Evolutionary conservation across 2,888 invertebrate species (phyloP), one percentile per base, ranked within the genome.

Genomic region (Seira ritae): DNA sequence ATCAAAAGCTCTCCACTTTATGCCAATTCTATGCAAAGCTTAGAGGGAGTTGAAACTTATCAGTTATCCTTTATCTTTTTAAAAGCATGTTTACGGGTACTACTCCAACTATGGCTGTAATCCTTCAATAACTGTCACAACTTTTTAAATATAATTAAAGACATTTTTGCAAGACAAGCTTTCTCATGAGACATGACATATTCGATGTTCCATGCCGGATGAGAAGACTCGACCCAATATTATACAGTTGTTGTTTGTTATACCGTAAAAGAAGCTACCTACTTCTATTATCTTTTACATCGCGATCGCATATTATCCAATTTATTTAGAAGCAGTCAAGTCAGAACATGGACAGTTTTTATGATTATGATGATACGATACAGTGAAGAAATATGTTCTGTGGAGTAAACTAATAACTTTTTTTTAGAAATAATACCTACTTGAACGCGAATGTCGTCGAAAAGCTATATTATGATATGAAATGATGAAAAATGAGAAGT

Each of bases 111-210:
- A 62, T 62, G 62, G 62, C 10, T n/a, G 15, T 62, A 62, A 8
- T 55, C 20, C 62, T 15, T 50, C 62, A 4, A 62, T 62, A 62
- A 62, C 62, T 62, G 62, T 62, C 62, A 62, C 62, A 62, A 20
- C n/a, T n/a, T n/a, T n/a, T 62, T 62, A 62, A 62, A 62, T 20
- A 2, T 20, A 62, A 62, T 20, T 62, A 62, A 62, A 6, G 62
- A 62, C 20, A 62, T 62, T 62, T 62, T 62, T 62, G n/a, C 62
- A 62, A 62, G 62, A 62, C 62, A 62, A 10, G 62, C 62, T 62
- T 19, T 8, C 20, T 8, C 62, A 62, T 62, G 22, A 62, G 20
- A 62, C 20, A 62, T 20, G 19, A 19, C n/a, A 8, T 10, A 62
- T 62, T 62, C 20, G 20, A 62, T 62, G 10, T 50, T 62, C 20